A percentile compares a stretch with the other conserved stretches of the same genome.
Evolutionary conservation across 2,113 vertebrate genomes (phyloP).

Genomic region (Phylloscopus whistleri): DNA sequence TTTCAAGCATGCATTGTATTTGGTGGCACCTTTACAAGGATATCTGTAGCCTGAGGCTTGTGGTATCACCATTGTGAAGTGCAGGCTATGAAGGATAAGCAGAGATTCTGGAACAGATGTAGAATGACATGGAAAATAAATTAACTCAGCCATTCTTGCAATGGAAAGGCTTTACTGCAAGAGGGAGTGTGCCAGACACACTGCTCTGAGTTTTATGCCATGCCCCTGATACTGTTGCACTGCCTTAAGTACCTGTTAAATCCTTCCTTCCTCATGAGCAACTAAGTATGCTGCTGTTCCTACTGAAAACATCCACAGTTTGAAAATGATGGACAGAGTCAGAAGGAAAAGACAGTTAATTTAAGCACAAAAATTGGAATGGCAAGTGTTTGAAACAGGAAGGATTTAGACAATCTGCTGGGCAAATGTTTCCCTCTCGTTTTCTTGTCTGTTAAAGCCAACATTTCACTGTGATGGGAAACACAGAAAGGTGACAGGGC

Average conservation of each 20-base stretch:
- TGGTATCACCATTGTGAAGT: neutral
- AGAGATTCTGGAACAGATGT: neutral
- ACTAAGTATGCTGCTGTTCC: neutral
- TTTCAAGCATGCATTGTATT: neutral
- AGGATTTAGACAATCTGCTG: neutral
- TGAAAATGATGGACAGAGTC: neutral
- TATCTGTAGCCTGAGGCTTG: neutral
- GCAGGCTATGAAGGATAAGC: neutral
- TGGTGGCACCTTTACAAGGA: neutral
- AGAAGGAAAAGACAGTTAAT: neutral
- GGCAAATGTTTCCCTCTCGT: neutral
- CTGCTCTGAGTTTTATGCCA: neutral
- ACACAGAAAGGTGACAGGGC: neutral
- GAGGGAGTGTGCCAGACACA: neutral
- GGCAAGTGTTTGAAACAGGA: neutral
- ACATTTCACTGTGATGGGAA: neutral
- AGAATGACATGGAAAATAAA: neutral
- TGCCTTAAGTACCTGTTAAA: neutral
- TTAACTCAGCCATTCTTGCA: neutral
- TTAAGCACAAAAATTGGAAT: neutral
- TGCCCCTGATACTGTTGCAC: neutral
- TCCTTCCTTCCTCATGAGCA: neutral
- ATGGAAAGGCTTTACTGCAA: neutral
- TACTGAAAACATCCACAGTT: neutral
- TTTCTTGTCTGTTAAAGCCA: neutral